Evolutionary conservation across 2,797 vertebrate species (phyloP).

Genomic region (Poeciliopsis turneri): DNA sequence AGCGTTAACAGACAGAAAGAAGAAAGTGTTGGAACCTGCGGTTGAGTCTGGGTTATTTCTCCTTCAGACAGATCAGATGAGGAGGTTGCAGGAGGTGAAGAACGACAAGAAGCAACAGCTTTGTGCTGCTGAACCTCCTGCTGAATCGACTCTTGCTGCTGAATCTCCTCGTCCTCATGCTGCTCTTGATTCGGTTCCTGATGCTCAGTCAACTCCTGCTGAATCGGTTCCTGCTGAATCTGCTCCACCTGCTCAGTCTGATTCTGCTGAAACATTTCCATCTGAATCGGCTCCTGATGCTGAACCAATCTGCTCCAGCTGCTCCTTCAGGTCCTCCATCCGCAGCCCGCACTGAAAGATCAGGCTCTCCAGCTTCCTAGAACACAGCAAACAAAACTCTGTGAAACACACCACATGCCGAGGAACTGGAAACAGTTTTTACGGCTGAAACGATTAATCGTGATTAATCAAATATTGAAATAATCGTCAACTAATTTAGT

Average conservation of each 20-base stretch:
- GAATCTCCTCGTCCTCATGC: too few species aligned
- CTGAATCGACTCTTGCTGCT: slow-evolving; percentile 39
- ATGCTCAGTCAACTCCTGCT: too few species aligned
- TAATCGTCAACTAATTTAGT: not conserved
- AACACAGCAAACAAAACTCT: not conserved
- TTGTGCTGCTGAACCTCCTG: slow-evolving; percentile 7
- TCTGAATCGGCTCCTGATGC: too few species aligned
- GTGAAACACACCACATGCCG: not conserved
- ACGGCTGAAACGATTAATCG: too few species aligned
- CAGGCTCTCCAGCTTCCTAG: slow-evolving; percentile 86
- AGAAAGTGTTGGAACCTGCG: slow-evolving; percentile 59
- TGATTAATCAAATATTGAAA: too few species aligned
- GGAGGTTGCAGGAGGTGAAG: slow-evolving; percentile 10
- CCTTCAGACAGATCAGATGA: slow-evolving; percentile 26
- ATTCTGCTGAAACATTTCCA: too few species aligned
- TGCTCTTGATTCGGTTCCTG: too few species aligned
- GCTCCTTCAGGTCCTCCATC: slow-evolving; percentile 87
- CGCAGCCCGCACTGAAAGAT: slow-evolving; percentile 85
- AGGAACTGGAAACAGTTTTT: not conserved
- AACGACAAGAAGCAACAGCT: slow-evolving; percentile 20
- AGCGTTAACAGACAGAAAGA: not conserved
- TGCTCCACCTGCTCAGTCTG: too few species aligned
- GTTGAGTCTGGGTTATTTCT: slow-evolving; percentile 31
- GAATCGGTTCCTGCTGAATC: too few species aligned
- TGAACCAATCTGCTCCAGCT: slow-evolving; percentile 57